These are phyloP conservation scores for Rhaphigaster nebulosa DNA, from an alignment of 2,888 invertebrate genomes.

Conservation along the genomic window DNA sequence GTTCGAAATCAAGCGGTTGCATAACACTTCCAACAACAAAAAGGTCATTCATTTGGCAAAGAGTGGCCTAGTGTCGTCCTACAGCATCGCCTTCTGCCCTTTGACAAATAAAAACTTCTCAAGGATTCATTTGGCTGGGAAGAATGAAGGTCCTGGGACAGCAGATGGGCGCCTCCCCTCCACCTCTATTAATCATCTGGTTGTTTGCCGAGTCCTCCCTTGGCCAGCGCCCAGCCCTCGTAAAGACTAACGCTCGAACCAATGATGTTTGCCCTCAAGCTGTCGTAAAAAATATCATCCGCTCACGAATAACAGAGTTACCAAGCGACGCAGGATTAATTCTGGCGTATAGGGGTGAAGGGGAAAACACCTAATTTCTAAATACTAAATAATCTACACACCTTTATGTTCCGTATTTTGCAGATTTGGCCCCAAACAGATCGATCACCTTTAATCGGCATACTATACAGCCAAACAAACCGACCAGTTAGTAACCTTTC, in stretches of 20 bases:
- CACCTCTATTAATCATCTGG: neutral
- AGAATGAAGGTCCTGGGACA: neutral
- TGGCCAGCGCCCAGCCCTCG: conserved; percentile 3
- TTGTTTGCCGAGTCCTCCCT: neutral
- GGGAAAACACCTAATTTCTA: neutral
- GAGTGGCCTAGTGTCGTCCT: neutral
- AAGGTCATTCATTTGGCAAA: neutral
- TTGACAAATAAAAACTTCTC: neutral
- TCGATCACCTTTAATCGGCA: too few species aligned
- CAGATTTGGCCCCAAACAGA: too few species aligned
- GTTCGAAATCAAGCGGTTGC: too few species aligned
- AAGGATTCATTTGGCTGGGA: neutral
- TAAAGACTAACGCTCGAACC: neutral
- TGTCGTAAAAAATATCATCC: conserved; percentile 21
- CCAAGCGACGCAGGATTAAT: too few species aligned
- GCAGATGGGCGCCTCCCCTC: neutral
- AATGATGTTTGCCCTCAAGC: neutral
- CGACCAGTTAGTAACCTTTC: too few species aligned
- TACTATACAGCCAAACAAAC: too few species aligned
- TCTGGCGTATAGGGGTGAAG: neutral
- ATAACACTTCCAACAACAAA: neutral
- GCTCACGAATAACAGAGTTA: neutral
- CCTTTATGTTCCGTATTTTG: too few species aligned
- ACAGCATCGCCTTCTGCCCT: neutral
- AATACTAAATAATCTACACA: too few species aligned